These are phyloP conservation scores for Sebastes nivosus DNA, from an alignment of 2,797 vertebrate genomes.

Conservation along the genomic window DNA sequence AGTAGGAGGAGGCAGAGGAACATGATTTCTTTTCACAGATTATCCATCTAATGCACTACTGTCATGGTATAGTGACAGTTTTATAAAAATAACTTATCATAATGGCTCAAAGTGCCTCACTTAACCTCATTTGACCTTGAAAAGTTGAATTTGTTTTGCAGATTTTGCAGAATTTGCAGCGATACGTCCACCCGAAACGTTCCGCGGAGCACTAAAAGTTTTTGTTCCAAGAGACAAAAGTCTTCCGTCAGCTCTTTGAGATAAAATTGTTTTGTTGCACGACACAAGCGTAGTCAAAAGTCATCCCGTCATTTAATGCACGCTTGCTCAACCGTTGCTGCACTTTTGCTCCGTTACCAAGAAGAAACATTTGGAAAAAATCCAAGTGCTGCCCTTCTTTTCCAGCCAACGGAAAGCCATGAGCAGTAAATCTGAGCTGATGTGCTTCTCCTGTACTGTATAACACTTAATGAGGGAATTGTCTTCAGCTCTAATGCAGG, in stretches of 20 bases:
- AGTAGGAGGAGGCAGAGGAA: no score
- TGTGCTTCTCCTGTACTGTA: background rate
- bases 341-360: background rate
- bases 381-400: background rate
- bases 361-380: background rate
- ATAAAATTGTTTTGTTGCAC: background rate
- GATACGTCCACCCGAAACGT: background rate
- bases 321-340: background rate
- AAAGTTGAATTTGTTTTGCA: background rate
- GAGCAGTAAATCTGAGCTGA: background rate
- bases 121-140: background rate
- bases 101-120: no score
- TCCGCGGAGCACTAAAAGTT: background rate
- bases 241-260: background rate
- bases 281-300: background rate
- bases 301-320: background rate
- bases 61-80: no score
- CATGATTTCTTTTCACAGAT: no score
- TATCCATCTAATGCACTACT: no score
- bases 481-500: conserved; percentile 5
- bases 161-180: background rate
- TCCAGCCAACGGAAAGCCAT: background rate
- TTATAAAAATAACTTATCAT: no score
- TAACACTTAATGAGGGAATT: background rate
- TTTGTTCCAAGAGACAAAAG: background rate